Evolutionary conservation across 2,797 vertebrate genomes (phyloP), one percentile per base, ranked within the genome.

Genomic region (Erpetoichthys calabaricus): DNA sequence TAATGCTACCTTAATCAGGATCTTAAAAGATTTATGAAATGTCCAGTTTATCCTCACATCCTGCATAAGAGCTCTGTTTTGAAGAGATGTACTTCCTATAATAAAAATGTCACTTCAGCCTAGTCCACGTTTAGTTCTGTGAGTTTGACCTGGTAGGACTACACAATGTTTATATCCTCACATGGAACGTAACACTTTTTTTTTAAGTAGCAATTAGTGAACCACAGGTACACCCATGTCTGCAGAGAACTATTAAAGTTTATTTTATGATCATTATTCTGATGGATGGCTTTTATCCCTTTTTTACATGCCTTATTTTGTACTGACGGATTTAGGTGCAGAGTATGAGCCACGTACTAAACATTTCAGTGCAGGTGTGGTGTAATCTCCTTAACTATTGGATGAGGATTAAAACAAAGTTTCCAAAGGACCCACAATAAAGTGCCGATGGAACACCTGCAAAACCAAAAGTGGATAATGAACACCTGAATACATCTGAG

Each of bases 401-500:
- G 81, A 75, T 76, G 73, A 73, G 65, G 73, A 75, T 71, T 76
- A 68, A 75, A 75, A 66, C 68, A 76, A 75, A 72, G 75, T 82
- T 75, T 80, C 70, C 67, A 58, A 71, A 80, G 73, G 65, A 72
- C 73, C 62, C 63, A 60, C 60, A 77, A 77, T 74, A 71, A 69
- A 62, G 66, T 59, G 59, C 63, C 56, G 67, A 63, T 43, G 63
- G 67, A 72, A 77, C 82, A 85, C 82, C 82, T 86, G 82, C 75
- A 70, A 73, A 74, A 59, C 68, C 70, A 65, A 67, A 55, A 71
- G 70, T 77, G 80, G 78, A 70, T 82, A 71, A 74, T 72, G 76
- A 81, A 82, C 83, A 86, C 86, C 86, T 86, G 82, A 88, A 73
- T 79, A 86, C 83, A 79, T 83, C 84, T 77, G 70, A 78, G 80